Base-by-base conservation (phyloP, 2,797 vertebrate genomes). In the Lepus oiostolus region DNA sequence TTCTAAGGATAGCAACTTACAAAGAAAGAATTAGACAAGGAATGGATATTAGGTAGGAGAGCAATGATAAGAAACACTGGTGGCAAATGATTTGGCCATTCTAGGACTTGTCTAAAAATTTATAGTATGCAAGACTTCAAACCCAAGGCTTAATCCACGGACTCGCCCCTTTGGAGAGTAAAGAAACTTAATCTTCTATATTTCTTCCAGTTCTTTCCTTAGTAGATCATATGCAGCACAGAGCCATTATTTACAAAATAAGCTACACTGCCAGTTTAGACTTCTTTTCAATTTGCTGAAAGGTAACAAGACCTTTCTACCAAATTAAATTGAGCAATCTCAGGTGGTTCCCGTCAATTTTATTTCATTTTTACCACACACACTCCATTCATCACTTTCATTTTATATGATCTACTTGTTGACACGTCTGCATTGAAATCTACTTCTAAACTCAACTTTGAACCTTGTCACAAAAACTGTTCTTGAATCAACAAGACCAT, bases 251-350 rank as follows among this genome's bases (percentile, higher is more conserved):
- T 96, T 94, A 95, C 17, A 77, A 91, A 96, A 82, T 88, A 94
- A 97, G 90, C 42, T 82, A 81, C 70, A 54, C 9, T 80, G 76
- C 68, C 93, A 94, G 38, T 80, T 94, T 86, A 92, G 80, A 68
- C 12, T 90, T 93, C 97, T 97, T 97, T 97, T 97, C 97, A 95
- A 94, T 76, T 30, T 91, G 84, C 35, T 88, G 50, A 95, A 85
- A 92, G 86, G 76, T 92, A 96, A 17, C 79, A 92, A 88, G 67
- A 79, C 58, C 77, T 82, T 87, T 88, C 28, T 85, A 85, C n/a
- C 70, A 94, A 93, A 60, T 93, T 93, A 95, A 95, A 93, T 28
- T 38, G 12, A 94, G 76, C 47, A 88, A 92, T 92, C 82, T 95
- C 91, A 87, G 88, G 84, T 68, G 70, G 70, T 47, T 93, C 54